These are phyloP conservation scores for Lymantria dispar DNA, from an alignment of 2,888 invertebrate species.

Conservation along the genomic window DNA sequence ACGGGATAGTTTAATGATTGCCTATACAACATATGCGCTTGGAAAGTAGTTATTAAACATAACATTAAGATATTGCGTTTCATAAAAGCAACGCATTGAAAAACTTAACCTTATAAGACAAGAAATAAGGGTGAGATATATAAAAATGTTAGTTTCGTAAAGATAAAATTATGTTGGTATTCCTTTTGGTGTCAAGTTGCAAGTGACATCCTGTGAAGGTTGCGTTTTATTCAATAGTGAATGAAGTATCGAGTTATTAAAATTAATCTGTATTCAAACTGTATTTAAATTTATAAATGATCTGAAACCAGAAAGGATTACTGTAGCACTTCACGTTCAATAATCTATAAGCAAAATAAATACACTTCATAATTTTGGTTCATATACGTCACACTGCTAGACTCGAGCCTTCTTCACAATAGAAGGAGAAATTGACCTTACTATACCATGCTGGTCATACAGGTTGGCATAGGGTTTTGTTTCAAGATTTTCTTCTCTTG, in stretches of 20 bases:
- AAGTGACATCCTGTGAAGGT: constrained; percentile 34
- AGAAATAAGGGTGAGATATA: background rate
- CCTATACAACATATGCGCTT: constrained; percentile 19
- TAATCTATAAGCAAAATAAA: no score
- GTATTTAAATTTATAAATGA: background rate
- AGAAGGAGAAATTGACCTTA: no score
- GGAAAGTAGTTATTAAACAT: constrained; percentile 28
- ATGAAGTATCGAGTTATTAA: background rate
- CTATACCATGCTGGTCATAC: no score
- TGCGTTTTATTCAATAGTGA: constrained; percentile 22
- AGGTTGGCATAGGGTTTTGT: no score
- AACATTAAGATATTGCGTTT: constrained; percentile 5
- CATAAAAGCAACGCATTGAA: background rate
- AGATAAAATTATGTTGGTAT: constrained; percentile 10
- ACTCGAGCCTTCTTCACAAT: no score
- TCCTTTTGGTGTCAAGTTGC: constrained; percentile 30
- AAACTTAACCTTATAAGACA: constrained; percentile 5
- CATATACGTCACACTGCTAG: no score
- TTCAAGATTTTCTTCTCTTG: no score
- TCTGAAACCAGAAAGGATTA: no score
- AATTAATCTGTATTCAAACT: background rate
- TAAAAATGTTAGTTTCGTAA: background rate
- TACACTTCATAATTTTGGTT: no score
- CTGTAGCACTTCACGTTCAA: no score
- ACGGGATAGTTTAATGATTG: constrained; percentile 14